phyloP scores from a whole-genome alignment of 1,140 invertebrate species.

The Ctenoplectra terminalis region DNA sequence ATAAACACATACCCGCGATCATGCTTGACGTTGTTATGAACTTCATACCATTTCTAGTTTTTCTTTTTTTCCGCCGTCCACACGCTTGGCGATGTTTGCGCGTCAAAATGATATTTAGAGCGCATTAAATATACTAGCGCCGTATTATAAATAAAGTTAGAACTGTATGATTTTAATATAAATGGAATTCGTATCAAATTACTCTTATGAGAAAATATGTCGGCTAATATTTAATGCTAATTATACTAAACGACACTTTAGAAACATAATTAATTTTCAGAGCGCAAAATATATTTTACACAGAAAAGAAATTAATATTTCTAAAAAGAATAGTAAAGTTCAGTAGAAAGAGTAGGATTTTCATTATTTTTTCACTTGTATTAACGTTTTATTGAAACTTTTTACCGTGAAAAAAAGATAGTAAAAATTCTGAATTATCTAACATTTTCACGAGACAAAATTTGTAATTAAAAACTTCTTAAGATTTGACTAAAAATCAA shows the following conservation, averaged over 20 bases:
- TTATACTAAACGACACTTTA: neutral
- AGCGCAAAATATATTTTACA: neutral
- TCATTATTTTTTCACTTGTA: too few species aligned
- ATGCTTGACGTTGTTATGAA: neutral
- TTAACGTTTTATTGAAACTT: too few species aligned
- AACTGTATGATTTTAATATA: slow-evolving; percentile 11
- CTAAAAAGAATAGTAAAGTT: too few species aligned
- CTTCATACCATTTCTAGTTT: neutral
- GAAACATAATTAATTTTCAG: neutral
- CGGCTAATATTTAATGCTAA: neutral
- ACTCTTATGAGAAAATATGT: neutral
- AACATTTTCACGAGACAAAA: too few species aligned
- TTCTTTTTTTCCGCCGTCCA: too few species aligned
- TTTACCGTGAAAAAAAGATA: too few species aligned
- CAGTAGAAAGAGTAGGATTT: too few species aligned
- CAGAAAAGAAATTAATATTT: too few species aligned
- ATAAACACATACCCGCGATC: neutral
- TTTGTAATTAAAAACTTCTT: too few species aligned
- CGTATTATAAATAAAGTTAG: slow-evolving; percentile 7
- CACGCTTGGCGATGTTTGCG: neutral
- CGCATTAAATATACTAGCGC: neutral
- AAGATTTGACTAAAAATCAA: too few species aligned
- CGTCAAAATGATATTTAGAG: neutral
- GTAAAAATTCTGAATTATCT: too few species aligned
- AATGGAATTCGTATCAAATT: neutral